Conservation (phyloP, 1,140 invertebrate species). For the Platyscapa corneri region DNA sequence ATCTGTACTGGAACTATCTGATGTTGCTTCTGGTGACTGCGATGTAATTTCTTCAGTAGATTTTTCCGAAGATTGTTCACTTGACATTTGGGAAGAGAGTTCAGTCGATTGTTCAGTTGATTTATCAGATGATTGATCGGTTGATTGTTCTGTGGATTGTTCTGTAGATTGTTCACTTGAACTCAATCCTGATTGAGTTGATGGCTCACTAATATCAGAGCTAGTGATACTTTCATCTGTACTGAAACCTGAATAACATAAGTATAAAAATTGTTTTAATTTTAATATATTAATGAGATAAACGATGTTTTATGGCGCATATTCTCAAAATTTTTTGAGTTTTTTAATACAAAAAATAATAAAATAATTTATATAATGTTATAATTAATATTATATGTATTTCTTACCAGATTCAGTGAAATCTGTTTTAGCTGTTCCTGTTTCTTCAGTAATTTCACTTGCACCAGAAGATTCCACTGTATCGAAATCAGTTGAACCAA, state of each 20-base stretch:
- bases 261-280: not conserved
- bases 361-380: too few species aligned
- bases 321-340: not conserved
- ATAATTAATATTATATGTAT: slow-evolving; percentile 42
- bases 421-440: slow-evolving; percentile 42
- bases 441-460: slow-evolving; percentile 40
- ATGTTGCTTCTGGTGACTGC: slow-evolving; percentile 11
- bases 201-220: slow-evolving; percentile 45
- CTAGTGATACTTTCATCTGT: slow-evolving; percentile 41
- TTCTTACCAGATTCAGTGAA: slow-evolving; percentile 44
- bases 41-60: not conserved
- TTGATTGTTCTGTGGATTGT: not conserved
- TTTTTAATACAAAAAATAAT: too few species aligned
- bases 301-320: not conserved
- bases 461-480: slow-evolving; percentile 39
- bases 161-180: slow-evolving; percentile 10
- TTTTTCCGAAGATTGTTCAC: not conserved
- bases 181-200: not conserved
- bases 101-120: slow-evolving; percentile 14
- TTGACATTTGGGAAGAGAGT: not conserved
- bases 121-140: not conserved
- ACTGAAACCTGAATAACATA: slow-evolving; percentile 12
- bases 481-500: slow-evolving; percentile 29
- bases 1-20: slow-evolving; percentile 7
- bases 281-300: not conserved